Base-by-base conservation (phyloP, 2,888 invertebrate species). In the Silvanus unidentatus region DNA sequence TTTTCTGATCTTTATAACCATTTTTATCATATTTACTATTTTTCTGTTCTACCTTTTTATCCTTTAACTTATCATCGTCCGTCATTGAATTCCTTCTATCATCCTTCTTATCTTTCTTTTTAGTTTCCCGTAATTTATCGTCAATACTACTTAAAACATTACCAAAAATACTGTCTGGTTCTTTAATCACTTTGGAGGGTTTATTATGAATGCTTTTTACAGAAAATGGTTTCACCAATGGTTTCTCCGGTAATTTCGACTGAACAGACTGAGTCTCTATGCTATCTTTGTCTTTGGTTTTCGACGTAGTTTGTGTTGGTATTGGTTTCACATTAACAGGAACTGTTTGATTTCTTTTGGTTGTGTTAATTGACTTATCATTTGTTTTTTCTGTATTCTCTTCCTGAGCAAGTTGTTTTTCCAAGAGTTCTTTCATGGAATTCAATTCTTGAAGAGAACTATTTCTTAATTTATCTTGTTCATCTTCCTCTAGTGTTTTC, bases 401-500 rank as follows among this genome's bases (percentile, higher is more conserved):
- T 42, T 57, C 58, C 13, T 77, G 62, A n/a, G 49, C 43, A 6
- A 59, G 44, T 62, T 78, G 76, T 11, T 72, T 70, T 9, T 75
- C 68, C 40, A 79, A 72, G 62, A 75, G 73, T 16, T 71, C 66
- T 51, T 75, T 67, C 30, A 77, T 59, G 51, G 71, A 73, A 34
- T 75, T 71, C 37, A 78, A 63, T 32, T 77, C 75, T 41, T 71
- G 66, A 34, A 78, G 73, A 48, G 77, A 74, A 42, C 76, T 74
- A 57, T 75, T 73, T 27, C 12, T 27, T 14, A 45, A 40, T 50
- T 63, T 60, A 13, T 56, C 55, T 1, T 54, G 55, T 3, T 57
- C 60, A 29, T 64, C 64, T 2, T 57, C 56, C 44, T 65, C 57
- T 37, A 66, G 47, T 1, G 55, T 57, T 48, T 67, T 61, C 28